These are phyloP conservation scores for Pedionomus torquatus DNA, from an alignment of 2,113 vertebrate species.

Conservation along the genomic window DNA sequence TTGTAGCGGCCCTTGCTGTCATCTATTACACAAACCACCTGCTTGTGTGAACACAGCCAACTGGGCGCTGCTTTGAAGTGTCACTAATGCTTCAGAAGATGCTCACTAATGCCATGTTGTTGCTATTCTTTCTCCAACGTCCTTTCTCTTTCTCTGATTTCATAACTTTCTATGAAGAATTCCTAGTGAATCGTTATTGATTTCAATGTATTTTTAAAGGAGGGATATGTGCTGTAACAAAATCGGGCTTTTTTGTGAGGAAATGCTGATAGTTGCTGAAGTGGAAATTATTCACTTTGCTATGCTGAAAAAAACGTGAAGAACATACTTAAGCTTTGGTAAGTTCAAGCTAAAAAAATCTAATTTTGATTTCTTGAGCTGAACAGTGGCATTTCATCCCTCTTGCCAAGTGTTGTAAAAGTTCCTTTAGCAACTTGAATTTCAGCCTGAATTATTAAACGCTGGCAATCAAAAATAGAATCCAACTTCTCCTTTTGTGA, in stretches of 20 bases:
- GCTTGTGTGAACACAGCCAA: background rate
- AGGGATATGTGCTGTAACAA: background rate
- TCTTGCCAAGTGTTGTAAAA: constrained; percentile 40
- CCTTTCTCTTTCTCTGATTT: background rate
- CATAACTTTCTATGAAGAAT: constrained; percentile 4
- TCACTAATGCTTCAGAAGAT: background rate
- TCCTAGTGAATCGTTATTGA: background rate
- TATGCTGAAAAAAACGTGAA: background rate
- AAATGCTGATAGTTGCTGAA: background rate
- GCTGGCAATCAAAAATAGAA: constrained; percentile 32
- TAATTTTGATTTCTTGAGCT: constrained; percentile 32
- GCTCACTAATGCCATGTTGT: background rate
- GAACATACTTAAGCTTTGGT: background rate
- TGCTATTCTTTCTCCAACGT: background rate
- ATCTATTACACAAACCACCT: background rate
- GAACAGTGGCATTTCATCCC: constrained; percentile 52
- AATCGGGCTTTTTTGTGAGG: background rate
- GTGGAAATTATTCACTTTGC: background rate
- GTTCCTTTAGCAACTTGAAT: constrained; percentile 38
- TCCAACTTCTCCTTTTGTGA: constrained; percentile 5
- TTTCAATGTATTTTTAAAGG: background rate
- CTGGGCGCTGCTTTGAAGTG: background rate
- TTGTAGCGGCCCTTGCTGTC: background rate
- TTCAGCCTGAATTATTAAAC: constrained; percentile 35
- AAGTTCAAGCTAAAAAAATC: background rate